These are phyloP conservation scores for Isaurus tuberculatus DNA, from an alignment of 92 coral and sea anemone species.

Conservation along the genomic window DNA sequence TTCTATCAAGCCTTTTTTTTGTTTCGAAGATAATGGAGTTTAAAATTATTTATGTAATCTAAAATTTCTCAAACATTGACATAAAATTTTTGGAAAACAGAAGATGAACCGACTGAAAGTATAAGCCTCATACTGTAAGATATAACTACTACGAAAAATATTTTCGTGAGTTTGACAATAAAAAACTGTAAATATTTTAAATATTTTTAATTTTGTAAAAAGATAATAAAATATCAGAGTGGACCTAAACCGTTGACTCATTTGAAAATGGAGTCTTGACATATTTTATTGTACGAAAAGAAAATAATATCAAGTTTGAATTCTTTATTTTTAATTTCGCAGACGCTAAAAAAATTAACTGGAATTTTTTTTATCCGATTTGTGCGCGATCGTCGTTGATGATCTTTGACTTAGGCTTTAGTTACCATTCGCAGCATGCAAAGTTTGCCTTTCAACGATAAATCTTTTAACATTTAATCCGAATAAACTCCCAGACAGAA, in stretches of 20 bases:
- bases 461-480: neutral
- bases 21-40: neutral
- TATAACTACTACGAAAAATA: neutral
- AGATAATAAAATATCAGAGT: neutral
- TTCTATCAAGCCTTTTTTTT: neutral
- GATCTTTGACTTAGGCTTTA: neutral
- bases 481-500: constrained; percentile 5
- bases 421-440: neutral
- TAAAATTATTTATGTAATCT: neutral
- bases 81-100: neutral
- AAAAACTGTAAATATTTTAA: neutral
- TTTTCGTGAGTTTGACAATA: neutral
- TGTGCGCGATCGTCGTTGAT: too few species aligned
- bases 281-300: too few species aligned
- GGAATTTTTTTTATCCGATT: too few species aligned
- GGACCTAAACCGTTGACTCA: neutral
- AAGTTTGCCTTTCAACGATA: neutral
- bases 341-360: neutral
- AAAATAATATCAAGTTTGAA: too few species aligned
- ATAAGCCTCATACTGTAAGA: neutral
- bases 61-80: neutral
- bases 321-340: neutral
- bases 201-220: neutral
- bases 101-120: neutral
- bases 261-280: neutral